These are phyloP conservation scores for Lasioglossum figueresi DNA, from an alignment of 2,888 invertebrate species.

Conservation along the genomic window DNA sequence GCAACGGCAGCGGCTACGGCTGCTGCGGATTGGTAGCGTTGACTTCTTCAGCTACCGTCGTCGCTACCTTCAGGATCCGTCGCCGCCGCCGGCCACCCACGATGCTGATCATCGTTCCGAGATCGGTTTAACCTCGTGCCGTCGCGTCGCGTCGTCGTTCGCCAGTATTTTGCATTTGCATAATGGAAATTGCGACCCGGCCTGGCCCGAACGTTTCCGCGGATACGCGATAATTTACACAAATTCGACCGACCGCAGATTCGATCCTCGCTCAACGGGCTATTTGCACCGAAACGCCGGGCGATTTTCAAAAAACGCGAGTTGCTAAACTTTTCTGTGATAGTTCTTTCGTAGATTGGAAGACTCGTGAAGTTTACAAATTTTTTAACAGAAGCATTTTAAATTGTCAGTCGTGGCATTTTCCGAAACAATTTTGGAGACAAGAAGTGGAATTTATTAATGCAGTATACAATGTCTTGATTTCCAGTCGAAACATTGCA, in stretches of 20 bases:
- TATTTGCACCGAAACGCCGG: neutral
- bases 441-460: neutral
- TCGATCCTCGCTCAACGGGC: neutral
- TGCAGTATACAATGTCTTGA: neutral
- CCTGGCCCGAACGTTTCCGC: constrained; percentile 23
- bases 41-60: constrained; percentile 61
- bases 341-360: too few species aligned
- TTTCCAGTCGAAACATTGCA: neutral
- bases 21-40: constrained; percentile 54
- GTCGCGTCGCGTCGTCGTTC: constrained; percentile 41
- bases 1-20: constrained; percentile 3
- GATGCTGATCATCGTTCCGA: constrained; percentile 61
- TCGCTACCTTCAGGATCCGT: constrained; percentile 44
- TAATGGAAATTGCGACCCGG: constrained; percentile 60
- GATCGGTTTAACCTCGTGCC: constrained; percentile 65
- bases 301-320: neutral
- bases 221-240: constrained; percentile 50
- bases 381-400: neutral
- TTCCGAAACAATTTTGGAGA: neutral
- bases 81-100: constrained; percentile 65
- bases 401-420: too few species aligned
- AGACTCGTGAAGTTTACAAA: neutral
- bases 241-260: too few species aligned
- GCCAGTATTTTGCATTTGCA: constrained; percentile 68
- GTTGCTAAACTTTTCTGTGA: neutral